Conservation (phyloP, 1,140 invertebrate species). For the Latrodectus geometricus region DNA sequence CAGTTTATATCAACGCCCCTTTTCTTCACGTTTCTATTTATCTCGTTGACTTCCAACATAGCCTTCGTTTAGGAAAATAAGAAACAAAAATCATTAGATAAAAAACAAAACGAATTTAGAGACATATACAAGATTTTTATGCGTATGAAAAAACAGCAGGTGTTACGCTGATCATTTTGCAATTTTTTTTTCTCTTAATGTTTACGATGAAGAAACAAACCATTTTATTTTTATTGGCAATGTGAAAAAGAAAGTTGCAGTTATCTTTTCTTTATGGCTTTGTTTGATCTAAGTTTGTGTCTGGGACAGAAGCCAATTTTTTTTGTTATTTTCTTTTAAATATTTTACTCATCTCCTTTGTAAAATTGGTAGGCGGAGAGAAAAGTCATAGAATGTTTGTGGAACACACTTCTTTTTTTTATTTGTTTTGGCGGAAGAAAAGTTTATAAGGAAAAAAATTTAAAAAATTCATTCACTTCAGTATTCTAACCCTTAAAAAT, state of each 20-base stretch:
- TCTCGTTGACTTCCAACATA: neutral
- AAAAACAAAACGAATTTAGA: neutral
- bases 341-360: neutral
- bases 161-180: conserved; percentile 42
- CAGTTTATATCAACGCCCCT: neutral
- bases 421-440: neutral
- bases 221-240: conserved; percentile 46
- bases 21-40: neutral
- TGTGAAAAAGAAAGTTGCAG: neutral
- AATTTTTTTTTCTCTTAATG: neutral
- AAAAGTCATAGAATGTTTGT: neutral
- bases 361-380: neutral
- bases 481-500: conserved; percentile 3
- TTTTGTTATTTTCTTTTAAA: neutral
- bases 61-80: neutral
- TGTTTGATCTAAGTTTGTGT: conserved; percentile 4
- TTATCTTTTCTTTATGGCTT: conserved; percentile 36
- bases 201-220: conserved; percentile 24
- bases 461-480: conserved; percentile 36
- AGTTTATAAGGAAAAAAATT: conserved; percentile 4
- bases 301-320: conserved; percentile 28
- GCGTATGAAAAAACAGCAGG: conserved; percentile 38
- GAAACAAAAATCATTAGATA: neutral
- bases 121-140: neutral
- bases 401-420: neutral